These are phyloP conservation scores for Stichopus horrens DNA, from an alignment of 53 echinoderm and acorn worm genomes.

Conservation along the genomic window DNA sequence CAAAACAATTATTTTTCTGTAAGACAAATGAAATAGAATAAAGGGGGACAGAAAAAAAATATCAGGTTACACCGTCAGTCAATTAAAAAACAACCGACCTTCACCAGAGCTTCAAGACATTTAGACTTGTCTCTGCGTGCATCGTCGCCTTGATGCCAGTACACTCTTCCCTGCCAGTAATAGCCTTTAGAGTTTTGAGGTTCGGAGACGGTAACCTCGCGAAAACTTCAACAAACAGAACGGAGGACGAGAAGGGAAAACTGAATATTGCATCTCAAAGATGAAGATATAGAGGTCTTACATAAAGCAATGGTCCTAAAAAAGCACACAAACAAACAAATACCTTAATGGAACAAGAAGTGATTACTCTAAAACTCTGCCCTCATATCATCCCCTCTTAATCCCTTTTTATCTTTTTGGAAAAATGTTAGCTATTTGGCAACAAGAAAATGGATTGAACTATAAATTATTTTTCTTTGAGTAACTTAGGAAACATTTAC, in stretches of 20 bases:
- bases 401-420: too few relatives aligned
- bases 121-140: constrained; percentile 66
- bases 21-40: not conserved
- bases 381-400: too few relatives aligned
- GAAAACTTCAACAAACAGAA: constrained; percentile 8
- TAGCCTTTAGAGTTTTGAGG: constrained; percentile 63
- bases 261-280: too few relatives aligned
- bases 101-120: constrained; percentile 66
- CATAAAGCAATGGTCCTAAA: too few relatives aligned
- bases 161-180: constrained; percentile 85
- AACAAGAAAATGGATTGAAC: too few relatives aligned
- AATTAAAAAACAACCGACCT: constrained; percentile 49
- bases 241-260: not conserved
- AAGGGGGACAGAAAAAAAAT: not conserved
- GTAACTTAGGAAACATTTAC: too few relatives aligned
- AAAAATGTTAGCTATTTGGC: too few relatives aligned
- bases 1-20: not conserved
- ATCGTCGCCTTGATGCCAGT: constrained; percentile 80
- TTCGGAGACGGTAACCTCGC: not conserved
- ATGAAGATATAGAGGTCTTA: too few relatives aligned
- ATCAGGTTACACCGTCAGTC: not conserved
- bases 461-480: too few relatives aligned
- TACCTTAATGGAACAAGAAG: too few relatives aligned
- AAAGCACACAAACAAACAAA: too few relatives aligned
- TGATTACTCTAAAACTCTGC: too few relatives aligned